Percentiles rank a stretch among this genome's conserved stretches.
Evolutionary conservation across 2,888 invertebrate species (phyloP).

Genomic region (Chymomyza fuscimana): DNA sequence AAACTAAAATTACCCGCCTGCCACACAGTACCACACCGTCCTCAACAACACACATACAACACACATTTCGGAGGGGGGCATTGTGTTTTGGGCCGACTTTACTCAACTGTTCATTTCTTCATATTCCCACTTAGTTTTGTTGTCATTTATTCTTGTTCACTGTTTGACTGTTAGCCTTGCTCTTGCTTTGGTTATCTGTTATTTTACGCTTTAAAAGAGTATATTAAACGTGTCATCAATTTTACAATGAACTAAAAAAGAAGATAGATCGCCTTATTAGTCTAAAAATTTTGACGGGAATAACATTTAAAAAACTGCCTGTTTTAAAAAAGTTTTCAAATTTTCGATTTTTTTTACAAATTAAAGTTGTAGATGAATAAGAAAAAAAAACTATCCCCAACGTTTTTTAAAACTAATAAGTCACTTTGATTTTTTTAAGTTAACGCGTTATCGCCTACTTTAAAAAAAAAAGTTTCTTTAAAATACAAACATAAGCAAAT

Average conservation of each 20-base stretch:
- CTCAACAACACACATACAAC: conserved; percentile 4
- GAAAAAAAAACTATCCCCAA: no score
- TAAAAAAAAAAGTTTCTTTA: no score
- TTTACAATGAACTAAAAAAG: conserved; percentile 29
- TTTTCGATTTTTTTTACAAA: no score
- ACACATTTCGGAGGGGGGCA: background rate
- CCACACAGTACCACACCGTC: conserved; percentile 24
- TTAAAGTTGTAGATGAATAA: no score
- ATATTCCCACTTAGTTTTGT: conserved; percentile 49
- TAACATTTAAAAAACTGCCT: no score
- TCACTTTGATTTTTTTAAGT: no score
- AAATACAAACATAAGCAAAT: no score
- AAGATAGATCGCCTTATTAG: conserved; percentile 12
- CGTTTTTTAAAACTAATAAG: no score
- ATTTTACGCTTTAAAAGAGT: background rate
- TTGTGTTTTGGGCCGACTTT: conserved; percentile 17
- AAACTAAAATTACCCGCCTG: conserved; percentile 64
- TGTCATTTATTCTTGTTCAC: conserved; percentile 61
- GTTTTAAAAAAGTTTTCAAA: no score
- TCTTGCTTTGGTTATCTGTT: conserved; percentile 34
- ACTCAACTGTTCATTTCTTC: conserved; percentile 32
- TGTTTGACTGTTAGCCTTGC: conserved; percentile 15
- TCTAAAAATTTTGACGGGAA: background rate
- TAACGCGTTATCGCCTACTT: no score
- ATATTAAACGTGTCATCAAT: conserved; percentile 43